Conservation (phyloP, 2,797 vertebrate genomes). For the Sebastes dallii region DNA sequence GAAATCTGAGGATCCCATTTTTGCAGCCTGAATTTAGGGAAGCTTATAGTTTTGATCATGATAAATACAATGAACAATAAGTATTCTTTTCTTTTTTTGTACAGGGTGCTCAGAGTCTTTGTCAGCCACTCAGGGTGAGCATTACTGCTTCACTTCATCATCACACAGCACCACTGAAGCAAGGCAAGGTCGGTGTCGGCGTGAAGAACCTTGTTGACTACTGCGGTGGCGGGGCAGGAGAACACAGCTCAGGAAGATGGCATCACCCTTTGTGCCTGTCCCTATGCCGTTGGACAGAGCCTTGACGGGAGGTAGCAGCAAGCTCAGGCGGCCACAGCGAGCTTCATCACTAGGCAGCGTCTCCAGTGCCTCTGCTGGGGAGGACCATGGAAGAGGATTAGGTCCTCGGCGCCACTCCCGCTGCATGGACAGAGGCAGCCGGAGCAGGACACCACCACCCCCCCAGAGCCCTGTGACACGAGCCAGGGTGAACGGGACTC, state of each 20-base stretch:
- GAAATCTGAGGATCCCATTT: not conserved
- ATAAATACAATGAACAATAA: not conserved
- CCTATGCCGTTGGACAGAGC: conserved; percentile 71
- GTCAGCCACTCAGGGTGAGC: not conserved
- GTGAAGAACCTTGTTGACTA: not conserved
- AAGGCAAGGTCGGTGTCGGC: not conserved
- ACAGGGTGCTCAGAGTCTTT: conserved; percentile 19
- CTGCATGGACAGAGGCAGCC: conserved; percentile 26
- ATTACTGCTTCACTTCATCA: not conserved
- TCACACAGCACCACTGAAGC: not conserved
- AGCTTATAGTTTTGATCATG: not conserved
- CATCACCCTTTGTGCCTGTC: conserved; percentile 79
- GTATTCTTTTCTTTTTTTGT: not conserved
- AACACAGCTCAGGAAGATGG: conserved; percentile 62
- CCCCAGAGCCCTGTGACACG: conserved; percentile 40
- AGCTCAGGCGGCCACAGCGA: conserved; percentile 66
- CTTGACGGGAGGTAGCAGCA: conserved; percentile 42
- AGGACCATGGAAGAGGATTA: conserved; percentile 9
- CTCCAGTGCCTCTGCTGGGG: conserved; percentile 50
- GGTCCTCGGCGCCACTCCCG: conserved; percentile 40
- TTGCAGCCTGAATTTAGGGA: not conserved
- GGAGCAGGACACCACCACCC: conserved; percentile 69
- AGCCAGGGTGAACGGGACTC: conserved; percentile 61
- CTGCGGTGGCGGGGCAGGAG: conserved; percentile 25
- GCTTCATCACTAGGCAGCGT: conserved; percentile 75